A percentile compares a stretch with the other conserved stretches of the same genome.
phyloP scores from a whole-genome alignment of 2,888 invertebrate genomes.

The Temnothorax rugatulus region DNA sequence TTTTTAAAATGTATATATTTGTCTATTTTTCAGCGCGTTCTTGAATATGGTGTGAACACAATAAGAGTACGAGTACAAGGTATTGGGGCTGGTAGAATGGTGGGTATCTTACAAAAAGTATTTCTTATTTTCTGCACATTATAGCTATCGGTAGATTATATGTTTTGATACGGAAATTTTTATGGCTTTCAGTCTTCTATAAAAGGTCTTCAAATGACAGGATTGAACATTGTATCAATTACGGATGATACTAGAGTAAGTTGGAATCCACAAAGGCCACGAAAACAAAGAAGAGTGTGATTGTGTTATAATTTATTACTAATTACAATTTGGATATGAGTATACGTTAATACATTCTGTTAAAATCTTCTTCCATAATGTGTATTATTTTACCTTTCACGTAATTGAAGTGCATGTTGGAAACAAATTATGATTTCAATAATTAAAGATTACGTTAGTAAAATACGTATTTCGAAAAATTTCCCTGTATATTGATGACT shows the following conservation, averaged over 20 bases:
- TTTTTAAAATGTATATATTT: slow-evolving; percentile 5
- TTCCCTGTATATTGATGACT: not conserved
- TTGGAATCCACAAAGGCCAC: slow-evolving; percentile 93
- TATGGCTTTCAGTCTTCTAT: slow-evolving; percentile 92
- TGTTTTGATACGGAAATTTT: slow-evolving; percentile 13
- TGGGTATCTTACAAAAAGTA: slow-evolving; percentile 85
- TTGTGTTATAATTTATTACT: slow-evolving; percentile 31
- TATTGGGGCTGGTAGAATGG: slow-evolving; percentile 96
- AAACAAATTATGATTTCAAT: not conserved
- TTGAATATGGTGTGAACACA: slow-evolving; percentile 92
- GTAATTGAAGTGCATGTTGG: not conserved
- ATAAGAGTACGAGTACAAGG: slow-evolving; percentile 93
- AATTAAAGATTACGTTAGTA: not conserved
- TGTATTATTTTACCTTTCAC: not conserved
- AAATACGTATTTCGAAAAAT: not conserved
- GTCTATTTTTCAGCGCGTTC: slow-evolving; percentile 49
- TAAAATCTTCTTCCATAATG: not conserved
- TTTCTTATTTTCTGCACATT: not conserved
- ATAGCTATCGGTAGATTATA: not conserved
- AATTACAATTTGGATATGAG: not conserved
- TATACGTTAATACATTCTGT: slow-evolving; percentile 24
- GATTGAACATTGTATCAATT: slow-evolving; percentile 95
- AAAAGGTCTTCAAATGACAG: slow-evolving; percentile 97
- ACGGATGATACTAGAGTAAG: slow-evolving; percentile 96
- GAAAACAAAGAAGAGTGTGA: slow-evolving; percentile 95